Evolutionary conservation across 2,113 vertebrate species (phyloP).

Genomic region (Hippoglossus stenolepis): DNA sequence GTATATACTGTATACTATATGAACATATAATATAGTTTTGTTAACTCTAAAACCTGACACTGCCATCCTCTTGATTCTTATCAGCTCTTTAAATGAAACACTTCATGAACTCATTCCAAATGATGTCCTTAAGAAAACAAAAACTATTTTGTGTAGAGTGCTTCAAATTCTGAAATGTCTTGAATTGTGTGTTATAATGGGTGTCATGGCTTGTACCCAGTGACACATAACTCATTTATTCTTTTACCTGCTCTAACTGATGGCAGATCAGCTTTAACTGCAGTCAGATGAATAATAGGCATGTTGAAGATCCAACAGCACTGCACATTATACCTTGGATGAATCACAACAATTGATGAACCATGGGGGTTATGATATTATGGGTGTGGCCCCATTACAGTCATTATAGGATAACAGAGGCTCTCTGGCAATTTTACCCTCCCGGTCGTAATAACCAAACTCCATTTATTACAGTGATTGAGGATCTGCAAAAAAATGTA

Average conservation of each 20-base stretch:
- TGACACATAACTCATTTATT: conserved; percentile 44
- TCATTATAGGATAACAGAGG: conserved; percentile 41
- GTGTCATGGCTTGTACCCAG: conserved; percentile 45
- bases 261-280: conserved; percentile 49
- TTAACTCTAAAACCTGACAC: neutral
- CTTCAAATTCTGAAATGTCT: conserved; percentile 40
- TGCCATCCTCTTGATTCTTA: neutral
- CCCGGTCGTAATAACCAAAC: conserved; percentile 13
- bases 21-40: neutral
- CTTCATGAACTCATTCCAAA: conserved; percentile 8
- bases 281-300: conserved; percentile 52
- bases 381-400: conserved; percentile 55
- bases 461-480: conserved; percentile 47
- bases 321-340: conserved; percentile 44
- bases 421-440: conserved; percentile 24
- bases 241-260: conserved; percentile 54
- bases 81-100: conserved; percentile 1
- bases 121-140: neutral
- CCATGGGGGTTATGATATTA: conserved; percentile 35
- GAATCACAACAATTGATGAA: conserved; percentile 50
- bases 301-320: conserved; percentile 44
- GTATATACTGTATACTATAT: no score
- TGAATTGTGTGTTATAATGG: conserved; percentile 32
- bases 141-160: neutral
- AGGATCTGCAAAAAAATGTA: conserved; percentile 36